These are phyloP conservation scores for Rhaphigaster nebulosa DNA, from an alignment of 2,888 invertebrate species.

Conservation along the genomic window DNA sequence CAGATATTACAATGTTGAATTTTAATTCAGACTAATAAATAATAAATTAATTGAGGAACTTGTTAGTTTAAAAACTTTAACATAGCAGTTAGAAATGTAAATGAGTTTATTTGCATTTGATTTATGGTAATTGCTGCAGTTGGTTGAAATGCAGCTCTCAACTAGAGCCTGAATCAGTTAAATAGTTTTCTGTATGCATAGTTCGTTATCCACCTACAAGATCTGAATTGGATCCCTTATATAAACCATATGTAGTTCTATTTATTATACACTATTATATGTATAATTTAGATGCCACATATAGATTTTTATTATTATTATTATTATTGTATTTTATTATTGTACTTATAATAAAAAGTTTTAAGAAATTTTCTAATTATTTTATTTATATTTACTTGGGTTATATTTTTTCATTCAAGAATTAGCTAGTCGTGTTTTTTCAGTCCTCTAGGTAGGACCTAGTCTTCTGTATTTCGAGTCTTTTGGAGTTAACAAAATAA, in stretches of 20 bases:
- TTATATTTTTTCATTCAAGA: no score
- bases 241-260: not conserved
- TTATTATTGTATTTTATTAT: no score
- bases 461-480: no score
- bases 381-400: no score
- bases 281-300: not conserved
- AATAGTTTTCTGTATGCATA: constrained; percentile 4
- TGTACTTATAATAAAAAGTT: no score
- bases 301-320: no score
- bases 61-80: not conserved
- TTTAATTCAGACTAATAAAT: not conserved
- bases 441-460: no score
- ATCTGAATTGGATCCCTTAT: not conserved
- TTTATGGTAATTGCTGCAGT: not conserved
- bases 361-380: no score
- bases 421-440: no score
- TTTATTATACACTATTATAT: no score
- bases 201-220: not conserved
- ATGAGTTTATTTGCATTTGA: not conserved
- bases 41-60: not conserved
- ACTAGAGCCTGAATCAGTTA: not conserved
- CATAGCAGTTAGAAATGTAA: not conserved
- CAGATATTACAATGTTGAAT: no score
- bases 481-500: no score
- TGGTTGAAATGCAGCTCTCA: not conserved